These are phyloP conservation scores for Eulithis prunata DNA, from an alignment of 2,888 invertebrate genomes.

Conservation along the genomic window DNA sequence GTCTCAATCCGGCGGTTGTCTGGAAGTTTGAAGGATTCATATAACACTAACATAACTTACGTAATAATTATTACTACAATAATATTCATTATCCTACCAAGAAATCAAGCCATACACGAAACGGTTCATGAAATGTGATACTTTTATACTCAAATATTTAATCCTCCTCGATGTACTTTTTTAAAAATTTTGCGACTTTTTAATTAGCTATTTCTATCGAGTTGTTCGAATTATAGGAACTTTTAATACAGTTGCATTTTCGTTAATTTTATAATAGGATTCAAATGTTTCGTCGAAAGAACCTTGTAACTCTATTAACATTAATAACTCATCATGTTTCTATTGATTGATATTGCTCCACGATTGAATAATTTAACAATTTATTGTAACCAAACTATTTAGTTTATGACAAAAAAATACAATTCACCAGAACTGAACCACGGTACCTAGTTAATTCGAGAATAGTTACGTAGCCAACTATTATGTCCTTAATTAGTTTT, in stretches of 20 bases:
- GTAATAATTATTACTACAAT: too few species aligned
- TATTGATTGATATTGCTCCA: constrained; percentile 56
- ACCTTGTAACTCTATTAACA: constrained; percentile 54
- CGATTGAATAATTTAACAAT: constrained; percentile 51
- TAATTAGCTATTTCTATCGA: too few species aligned
- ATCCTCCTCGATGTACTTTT: too few species aligned
- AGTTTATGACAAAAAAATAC: constrained; percentile 41
- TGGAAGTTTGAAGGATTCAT: too few species aligned
- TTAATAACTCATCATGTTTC: constrained; percentile 48
- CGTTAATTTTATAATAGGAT: constrained; percentile 20
- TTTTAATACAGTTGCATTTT: constrained; percentile 1
- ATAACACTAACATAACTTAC: too few species aligned
- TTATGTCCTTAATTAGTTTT: constrained; percentile 45
- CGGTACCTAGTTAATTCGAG: constrained; percentile 27
- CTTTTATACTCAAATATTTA: too few species aligned
- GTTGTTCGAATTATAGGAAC: too few species aligned
- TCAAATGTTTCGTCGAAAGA: constrained; percentile 26
- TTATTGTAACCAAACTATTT: constrained; percentile 31
- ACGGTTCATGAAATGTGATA: too few species aligned
- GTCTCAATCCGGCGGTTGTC: too few species aligned
- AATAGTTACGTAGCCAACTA: constrained; percentile 37
- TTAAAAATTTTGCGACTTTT: too few species aligned
- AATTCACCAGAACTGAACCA: constrained; percentile 29
- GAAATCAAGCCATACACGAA: too few species aligned
- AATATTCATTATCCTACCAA: too few species aligned